phyloP scores from a whole-genome alignment of 2,113 vertebrate species.

The Vanacampus margaritifer region DNA sequence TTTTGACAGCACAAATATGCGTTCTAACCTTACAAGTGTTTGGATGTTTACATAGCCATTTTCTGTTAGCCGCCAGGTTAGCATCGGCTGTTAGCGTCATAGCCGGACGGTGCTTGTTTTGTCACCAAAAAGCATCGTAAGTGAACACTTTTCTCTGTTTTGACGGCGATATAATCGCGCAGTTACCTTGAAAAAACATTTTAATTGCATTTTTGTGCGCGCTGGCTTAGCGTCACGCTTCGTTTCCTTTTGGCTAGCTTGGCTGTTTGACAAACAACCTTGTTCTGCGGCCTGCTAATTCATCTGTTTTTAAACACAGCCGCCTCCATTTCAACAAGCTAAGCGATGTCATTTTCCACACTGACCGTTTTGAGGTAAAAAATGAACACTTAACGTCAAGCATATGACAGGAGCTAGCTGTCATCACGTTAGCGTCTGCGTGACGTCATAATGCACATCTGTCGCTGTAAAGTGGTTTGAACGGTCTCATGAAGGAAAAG shows the following conservation, averaged over 20 bases:
- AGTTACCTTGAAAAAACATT: not conserved
- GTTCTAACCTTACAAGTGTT: not conserved
- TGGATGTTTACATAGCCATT: conserved; percentile 54
- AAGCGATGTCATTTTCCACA: not conserved
- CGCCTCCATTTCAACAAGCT: not conserved
- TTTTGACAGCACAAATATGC: not conserved
- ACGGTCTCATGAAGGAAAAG: not conserved
- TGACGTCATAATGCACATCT: conserved; percentile 8
- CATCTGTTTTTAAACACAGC: not conserved
- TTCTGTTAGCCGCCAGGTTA: conserved; percentile 28
- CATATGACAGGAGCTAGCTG: conserved; percentile 8
- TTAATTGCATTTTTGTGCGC: not conserved
- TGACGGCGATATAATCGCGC: not conserved
- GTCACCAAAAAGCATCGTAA: not conserved
- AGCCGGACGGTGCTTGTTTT: not conserved
- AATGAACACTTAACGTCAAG: not conserved
- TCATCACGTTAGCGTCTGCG: conserved; percentile 12
- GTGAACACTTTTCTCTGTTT: not conserved
- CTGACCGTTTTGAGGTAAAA: not conserved
- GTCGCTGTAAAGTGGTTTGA: not conserved
- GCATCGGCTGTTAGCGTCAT: conserved; percentile 8
- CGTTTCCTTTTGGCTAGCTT: not conserved
- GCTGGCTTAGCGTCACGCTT: not conserved
- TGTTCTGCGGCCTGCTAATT: not conserved
- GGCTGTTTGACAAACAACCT: not conserved